phyloP scores from a whole-genome alignment of 35 echinoderm and acorn worm genomes.

The Heliocidaris tuberculata region DNA sequence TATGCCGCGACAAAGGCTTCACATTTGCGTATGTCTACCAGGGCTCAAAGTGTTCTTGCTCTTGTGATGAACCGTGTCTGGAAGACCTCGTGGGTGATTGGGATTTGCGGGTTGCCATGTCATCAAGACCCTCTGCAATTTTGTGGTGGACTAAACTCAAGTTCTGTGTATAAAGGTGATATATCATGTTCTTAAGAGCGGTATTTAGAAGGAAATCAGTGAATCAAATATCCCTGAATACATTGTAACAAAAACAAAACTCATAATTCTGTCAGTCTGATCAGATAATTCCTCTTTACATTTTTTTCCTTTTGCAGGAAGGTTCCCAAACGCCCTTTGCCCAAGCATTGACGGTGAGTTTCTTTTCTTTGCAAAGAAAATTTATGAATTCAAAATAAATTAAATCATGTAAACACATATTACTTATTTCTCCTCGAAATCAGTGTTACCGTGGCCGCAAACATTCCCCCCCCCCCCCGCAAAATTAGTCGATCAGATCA shows the following conservation, averaged over 20 bases:
- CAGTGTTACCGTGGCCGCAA: too few species aligned
- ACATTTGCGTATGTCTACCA: not conserved
- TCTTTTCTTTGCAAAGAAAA: not conserved
- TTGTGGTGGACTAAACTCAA: not conserved
- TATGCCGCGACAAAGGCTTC: not conserved
- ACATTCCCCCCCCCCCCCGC: too few species aligned
- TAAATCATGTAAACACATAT: too few species aligned
- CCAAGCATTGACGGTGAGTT: not conserved
- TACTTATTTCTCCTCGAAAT: too few species aligned
- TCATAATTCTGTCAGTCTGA: too few species aligned
- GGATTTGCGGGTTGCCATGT: not conserved
- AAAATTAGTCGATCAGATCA: too few species aligned
- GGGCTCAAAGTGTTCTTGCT: not conserved
- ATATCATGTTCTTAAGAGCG: not conserved
- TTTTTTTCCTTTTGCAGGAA: not conserved
- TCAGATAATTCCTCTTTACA: not conserved
- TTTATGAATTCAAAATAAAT: too few species aligned
- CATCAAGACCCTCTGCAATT: not conserved
- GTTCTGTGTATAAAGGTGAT: not conserved
- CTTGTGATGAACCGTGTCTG: not conserved
- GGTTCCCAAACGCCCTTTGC: not conserved
- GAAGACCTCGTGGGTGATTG: not conserved
- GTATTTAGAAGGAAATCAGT: too few species aligned
- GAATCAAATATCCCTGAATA: too few species aligned
- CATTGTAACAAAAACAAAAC: too few species aligned